Evolutionary conservation across 2,113 vertebrate genomes (phyloP).

Genomic region (Corythornis madagascariensis): DNA sequence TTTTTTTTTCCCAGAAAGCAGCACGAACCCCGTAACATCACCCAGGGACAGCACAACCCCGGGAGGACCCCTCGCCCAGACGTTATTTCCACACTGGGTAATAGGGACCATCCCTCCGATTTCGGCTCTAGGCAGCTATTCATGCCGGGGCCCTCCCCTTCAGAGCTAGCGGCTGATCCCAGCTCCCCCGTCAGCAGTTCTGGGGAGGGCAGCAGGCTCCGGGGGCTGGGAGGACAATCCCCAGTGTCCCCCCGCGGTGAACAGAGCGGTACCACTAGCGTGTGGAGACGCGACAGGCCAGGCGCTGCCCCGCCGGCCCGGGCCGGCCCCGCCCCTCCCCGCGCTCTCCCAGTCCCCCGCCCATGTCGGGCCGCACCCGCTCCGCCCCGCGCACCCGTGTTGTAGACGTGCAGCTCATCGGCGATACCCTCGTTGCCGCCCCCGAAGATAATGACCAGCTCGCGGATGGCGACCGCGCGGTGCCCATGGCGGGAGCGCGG

Average conservation of each 20-base stretch:
- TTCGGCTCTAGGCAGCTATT: not conserved
- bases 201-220: not conserved
- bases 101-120: too few relatives aligned
- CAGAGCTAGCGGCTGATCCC: not conserved
- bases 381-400: constrained; percentile 82
- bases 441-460: constrained; percentile 91
- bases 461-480: constrained; percentile 89
- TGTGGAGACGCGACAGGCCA: not conserved
- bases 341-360: not conserved
- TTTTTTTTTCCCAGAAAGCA: too few relatives aligned
- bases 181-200: not conserved
- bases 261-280: not conserved
- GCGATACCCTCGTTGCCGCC: constrained; percentile 96
- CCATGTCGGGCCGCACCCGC: not conserved
- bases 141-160: not conserved
- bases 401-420: constrained; percentile 94
- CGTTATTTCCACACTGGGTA: not conserved
- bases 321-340: not conserved
- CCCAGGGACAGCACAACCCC: not conserved
- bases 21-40: fast-evolving
- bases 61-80: not conserved
- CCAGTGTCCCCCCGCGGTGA: not conserved
- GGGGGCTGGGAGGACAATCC: too few relatives aligned
- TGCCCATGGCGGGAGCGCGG: constrained; percentile 94
- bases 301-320: not conserved